phyloP scores from a whole-genome alignment of 1,140 invertebrate species.

The Hypsibius dujardini region DNA sequence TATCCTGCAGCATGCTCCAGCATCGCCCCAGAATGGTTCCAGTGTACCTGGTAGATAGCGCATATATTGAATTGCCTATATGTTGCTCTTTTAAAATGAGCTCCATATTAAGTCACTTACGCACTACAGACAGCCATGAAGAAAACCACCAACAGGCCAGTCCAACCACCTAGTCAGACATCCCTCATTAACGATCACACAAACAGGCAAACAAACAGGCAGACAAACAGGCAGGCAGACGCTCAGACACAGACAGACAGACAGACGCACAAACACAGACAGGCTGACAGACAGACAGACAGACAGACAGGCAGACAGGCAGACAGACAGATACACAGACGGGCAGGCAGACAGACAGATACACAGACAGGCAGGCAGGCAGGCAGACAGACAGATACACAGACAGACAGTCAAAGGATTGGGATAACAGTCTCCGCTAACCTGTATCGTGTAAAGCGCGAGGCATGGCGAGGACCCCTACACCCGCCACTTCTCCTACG shows the following conservation, averaged over 20 bases:
- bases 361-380: too few relatives aligned
- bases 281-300: too few relatives aligned
- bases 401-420: background rate
- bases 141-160: slow-evolving; percentile 25
- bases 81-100: too few relatives aligned
- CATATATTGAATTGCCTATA: slow-evolving; percentile 20
- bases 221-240: too few relatives aligned
- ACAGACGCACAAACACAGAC: too few relatives aligned
- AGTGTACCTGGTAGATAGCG: slow-evolving; percentile 43
- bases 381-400: too few relatives aligned
- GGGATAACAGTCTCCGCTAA: slow-evolving; percentile 27
- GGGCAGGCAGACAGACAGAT: too few relatives aligned
- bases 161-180: slow-evolving; percentile 19
- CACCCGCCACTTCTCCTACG: slow-evolving; percentile 53
- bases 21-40: slow-evolving; percentile 41
- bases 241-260: too few relatives aligned
- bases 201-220: too few relatives aligned
- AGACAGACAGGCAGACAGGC: too few relatives aligned
- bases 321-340: too few relatives aligned
- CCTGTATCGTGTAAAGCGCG: slow-evolving; percentile 45
- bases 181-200: too few relatives aligned
- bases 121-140: slow-evolving; percentile 23
- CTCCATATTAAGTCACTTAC: slow-evolving; percentile 23
- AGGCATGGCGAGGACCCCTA: slow-evolving; percentile 51
- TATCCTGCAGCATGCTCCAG: slow-evolving; percentile 50